Conservation (phyloP, 2,888 invertebrate species). For the Fragum sueziense region DNA sequence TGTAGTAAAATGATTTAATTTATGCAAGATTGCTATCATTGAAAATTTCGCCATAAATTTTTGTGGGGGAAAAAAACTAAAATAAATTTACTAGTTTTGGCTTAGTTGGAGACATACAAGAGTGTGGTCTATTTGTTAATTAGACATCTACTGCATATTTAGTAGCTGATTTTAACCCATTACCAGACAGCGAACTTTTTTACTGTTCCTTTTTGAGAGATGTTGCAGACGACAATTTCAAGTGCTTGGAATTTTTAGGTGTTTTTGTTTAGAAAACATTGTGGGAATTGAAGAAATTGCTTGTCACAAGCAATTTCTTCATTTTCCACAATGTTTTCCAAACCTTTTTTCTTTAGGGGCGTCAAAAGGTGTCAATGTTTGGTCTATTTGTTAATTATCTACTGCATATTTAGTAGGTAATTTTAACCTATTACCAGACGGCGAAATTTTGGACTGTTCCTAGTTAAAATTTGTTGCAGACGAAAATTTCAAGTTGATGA, state of each 20-base stretch:
- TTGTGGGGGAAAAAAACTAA: background rate
- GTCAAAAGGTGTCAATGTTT: too few species aligned
- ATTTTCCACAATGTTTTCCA: too few species aligned
- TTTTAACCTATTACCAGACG: too few species aligned
- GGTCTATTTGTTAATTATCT: too few species aligned
- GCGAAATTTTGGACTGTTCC: too few species aligned
- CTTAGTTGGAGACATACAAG: background rate
- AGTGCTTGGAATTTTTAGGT: too few species aligned
- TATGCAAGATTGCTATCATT: background rate
- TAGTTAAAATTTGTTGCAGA: too few species aligned
- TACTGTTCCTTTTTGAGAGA: background rate
- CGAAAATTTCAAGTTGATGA: too few species aligned
- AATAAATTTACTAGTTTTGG: background rate
- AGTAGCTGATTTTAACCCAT: too few species aligned
- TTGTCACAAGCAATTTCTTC: conserved; percentile 11
- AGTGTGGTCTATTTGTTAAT: background rate
- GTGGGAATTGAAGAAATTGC: background rate
- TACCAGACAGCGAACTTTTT: background rate
- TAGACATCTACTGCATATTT: background rate
- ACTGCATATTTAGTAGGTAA: background rate
- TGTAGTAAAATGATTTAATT: background rate
- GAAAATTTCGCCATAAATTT: background rate
- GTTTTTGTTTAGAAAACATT: too few species aligned
- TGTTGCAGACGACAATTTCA: too few species aligned
- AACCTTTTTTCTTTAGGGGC: too few species aligned